Evolutionary conservation across 2,888 invertebrate species (phyloP).

Genomic region (Hofmannophila pseudospretella): DNA sequence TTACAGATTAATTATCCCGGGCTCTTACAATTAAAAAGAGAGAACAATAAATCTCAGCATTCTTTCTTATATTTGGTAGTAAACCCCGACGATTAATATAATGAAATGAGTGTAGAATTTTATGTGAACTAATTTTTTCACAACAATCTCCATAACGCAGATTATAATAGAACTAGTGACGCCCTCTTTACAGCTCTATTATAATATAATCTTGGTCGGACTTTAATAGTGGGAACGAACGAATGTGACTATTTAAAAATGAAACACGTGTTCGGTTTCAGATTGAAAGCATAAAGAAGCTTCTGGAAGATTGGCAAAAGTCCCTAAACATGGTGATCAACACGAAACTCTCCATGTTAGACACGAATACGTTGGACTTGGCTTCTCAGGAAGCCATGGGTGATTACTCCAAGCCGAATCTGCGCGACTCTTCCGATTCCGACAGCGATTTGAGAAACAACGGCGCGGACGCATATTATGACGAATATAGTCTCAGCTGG

Average conservation of each 20-base stretch:
- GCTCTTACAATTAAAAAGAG: slow-evolving; percentile 4
- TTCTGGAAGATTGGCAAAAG: slow-evolving; percentile 63
- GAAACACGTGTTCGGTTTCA: too few species aligned
- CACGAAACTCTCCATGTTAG: slow-evolving; percentile 42
- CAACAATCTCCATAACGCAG: too few species aligned
- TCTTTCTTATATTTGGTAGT: too few species aligned
- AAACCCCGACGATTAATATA: too few species aligned
- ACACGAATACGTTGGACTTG: slow-evolving; percentile 40
- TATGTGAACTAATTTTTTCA: too few species aligned
- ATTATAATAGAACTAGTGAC: too few species aligned
- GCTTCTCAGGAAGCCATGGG: slow-evolving; percentile 60
- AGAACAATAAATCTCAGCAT: not conserved
- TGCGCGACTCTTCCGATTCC: slow-evolving; percentile 42
- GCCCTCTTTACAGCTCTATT: too few species aligned
- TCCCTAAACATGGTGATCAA: slow-evolving; percentile 55
- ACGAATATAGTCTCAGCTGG: slow-evolving; percentile 49
- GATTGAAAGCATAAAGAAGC: slow-evolving; percentile 57
- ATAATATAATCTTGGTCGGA: too few species aligned
- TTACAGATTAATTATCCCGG: not conserved
- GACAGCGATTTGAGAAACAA: slow-evolving; percentile 45
- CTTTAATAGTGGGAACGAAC: too few species aligned
- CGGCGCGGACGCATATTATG: slow-evolving; percentile 30
- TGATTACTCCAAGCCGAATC: slow-evolving; percentile 46
- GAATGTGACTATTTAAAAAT: too few species aligned
- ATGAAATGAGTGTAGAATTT: too few species aligned